phyloP scores from a whole-genome alignment of 2,888 invertebrate species.

The Meloe dianella region DNA sequence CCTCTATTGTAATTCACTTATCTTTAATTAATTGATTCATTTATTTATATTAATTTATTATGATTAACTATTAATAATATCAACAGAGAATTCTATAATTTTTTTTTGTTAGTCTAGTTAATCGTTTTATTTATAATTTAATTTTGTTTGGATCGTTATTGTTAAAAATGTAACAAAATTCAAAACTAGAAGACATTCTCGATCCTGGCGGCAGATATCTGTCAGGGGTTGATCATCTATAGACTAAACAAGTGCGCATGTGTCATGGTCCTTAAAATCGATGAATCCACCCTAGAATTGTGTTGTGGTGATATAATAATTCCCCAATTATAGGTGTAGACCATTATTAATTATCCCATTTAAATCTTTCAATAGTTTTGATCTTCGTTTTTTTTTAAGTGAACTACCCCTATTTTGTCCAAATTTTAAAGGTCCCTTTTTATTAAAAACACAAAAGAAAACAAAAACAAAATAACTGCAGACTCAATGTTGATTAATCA shows the following conservation, averaged over 20 bases:
- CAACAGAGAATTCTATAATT: not conserved
- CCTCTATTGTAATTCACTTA: not conserved
- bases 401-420: no score
- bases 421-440: no score
- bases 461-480: no score
- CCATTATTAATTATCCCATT: not conserved
- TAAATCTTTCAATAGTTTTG: not conserved
- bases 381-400: no score
- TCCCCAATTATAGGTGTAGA: not conserved
- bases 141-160: not conserved
- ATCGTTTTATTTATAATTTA: not conserved
- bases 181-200: conserved; percentile 4
- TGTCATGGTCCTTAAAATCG: not conserved
- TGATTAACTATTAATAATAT: not conserved
- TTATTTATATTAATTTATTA: not conserved
- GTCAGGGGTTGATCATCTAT: not conserved
- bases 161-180: conserved; percentile 7
- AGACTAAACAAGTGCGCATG: not conserved
- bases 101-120: not conserved
- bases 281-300: conserved; percentile 3
- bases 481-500: not conserved
- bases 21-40: not conserved
- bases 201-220: conserved; percentile 6
- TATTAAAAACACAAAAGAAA: no score
- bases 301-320: not conserved